These are phyloP conservation scores for Epirrhoe alternata DNA, from an alignment of 2,888 invertebrate species.

Conservation along the genomic window DNA sequence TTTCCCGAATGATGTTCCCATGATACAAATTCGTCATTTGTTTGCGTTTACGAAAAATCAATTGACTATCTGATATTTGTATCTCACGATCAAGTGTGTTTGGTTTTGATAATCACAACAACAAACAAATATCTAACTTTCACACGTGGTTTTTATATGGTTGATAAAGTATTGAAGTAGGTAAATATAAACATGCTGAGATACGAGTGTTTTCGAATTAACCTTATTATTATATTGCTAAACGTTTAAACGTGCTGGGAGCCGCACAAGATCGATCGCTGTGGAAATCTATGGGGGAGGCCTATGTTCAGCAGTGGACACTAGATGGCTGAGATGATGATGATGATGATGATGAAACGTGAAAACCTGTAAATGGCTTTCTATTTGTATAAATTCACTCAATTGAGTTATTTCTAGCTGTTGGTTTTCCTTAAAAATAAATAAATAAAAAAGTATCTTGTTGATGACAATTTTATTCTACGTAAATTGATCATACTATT, in stretches of 20 bases:
- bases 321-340: too few species aligned
- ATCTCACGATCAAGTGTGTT: slow-evolving; percentile 41
- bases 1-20: slow-evolving; percentile 59
- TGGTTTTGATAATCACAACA: slow-evolving; percentile 33
- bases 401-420: too few species aligned
- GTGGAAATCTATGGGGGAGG: too few species aligned
- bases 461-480: not conserved
- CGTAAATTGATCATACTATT: slow-evolving; percentile 9
- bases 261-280: too few species aligned
- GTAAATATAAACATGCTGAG: not conserved
- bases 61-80: slow-evolving; percentile 30
- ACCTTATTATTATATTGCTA: not conserved
- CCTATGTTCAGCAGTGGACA: too few species aligned
- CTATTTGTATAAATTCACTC: too few species aligned
- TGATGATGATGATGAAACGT: too few species aligned
- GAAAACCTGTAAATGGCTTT: too few species aligned
- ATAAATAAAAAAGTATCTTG: not conserved
- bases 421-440: too few species aligned
- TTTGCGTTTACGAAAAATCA: slow-evolving; percentile 36
- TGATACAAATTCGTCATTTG: slow-evolving; percentile 60
- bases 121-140: slow-evolving; percentile 39
- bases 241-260: too few species aligned
- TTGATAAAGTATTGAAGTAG: slow-evolving; percentile 4
- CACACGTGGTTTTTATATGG: slow-evolving; percentile 21
- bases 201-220: not conserved